A percentile compares a stretch with the other conserved stretches of the same genome.
Evolutionary conservation across 2,888 invertebrate genomes (phyloP).

Genomic region (Dinocampus coccinellae): DNA sequence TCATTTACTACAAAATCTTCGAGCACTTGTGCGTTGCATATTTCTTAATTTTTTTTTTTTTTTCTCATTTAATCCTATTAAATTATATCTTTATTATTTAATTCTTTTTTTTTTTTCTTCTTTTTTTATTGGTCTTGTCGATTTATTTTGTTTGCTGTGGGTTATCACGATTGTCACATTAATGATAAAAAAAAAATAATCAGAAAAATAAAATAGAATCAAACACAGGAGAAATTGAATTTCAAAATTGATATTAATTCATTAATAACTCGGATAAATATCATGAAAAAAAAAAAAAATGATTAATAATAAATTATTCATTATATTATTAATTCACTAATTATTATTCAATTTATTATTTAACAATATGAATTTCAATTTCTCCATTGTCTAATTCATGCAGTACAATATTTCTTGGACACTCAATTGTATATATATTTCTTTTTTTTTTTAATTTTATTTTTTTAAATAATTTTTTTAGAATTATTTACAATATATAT

Average conservation of each 20-base stretch:
- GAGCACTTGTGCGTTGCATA: conserved; percentile 1
- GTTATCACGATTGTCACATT: conserved; percentile 46
- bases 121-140: conserved; percentile 28
- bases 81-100: conserved; percentile 34
- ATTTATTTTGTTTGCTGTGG: conserved; percentile 59
- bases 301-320: background rate
- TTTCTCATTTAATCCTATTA: too few relatives aligned
- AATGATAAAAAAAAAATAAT: conserved; percentile 49
- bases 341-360: too few relatives aligned
- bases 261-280: too few relatives aligned
- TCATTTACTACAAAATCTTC: conserved; percentile 27
- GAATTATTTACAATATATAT: conserved; percentile 39
- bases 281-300: background rate
- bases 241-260: too few relatives aligned
- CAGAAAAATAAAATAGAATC: conserved; percentile 63
- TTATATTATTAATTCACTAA: background rate
- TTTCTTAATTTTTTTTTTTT: conserved; percentile 31
- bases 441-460: conserved; percentile 28
- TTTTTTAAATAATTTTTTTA: conserved; percentile 25
- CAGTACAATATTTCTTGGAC: conserved; percentile 54
- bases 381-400: conserved; percentile 55
- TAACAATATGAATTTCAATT: conserved; percentile 58
- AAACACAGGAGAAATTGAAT: conserved; percentile 60
- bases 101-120: conserved; percentile 35
- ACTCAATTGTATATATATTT: conserved; percentile 60